phyloP scores from a whole-genome alignment of 2,113 vertebrate species.

The Apteryx mantelli region DNA sequence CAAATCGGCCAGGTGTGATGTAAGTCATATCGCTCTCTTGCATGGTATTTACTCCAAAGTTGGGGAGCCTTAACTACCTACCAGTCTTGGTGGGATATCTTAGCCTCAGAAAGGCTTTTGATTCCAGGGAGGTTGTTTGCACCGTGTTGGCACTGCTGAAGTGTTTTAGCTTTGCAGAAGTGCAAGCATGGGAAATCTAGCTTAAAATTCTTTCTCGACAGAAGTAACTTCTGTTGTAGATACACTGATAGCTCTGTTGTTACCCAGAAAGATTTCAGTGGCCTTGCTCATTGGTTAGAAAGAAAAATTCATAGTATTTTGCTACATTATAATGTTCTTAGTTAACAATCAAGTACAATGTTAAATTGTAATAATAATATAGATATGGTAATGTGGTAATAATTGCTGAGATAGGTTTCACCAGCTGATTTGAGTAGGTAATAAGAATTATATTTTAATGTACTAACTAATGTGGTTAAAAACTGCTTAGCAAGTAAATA shows the following conservation, averaged over 20 bases:
- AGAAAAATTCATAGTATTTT: not conserved
- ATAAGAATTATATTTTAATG: slow-evolving; percentile 22
- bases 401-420: not conserved
- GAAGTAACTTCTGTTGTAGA: not conserved
- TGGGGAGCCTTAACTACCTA: not conserved
- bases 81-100: not conserved
- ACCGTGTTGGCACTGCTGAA: not conserved
- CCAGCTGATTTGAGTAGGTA: not conserved
- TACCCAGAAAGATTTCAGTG: not conserved
- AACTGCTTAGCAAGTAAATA: not conserved
- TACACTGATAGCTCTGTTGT: not conserved
- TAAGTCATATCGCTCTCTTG: too few species aligned
- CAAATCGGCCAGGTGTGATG: not conserved
- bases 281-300: not conserved
- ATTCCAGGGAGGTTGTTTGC: too few species aligned
- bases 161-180: not conserved
- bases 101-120: not conserved
- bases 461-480: not conserved
- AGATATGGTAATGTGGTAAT: not conserved
- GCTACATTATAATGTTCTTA: not conserved
- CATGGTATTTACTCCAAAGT: not conserved
- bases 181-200: not conserved
- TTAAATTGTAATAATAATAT: not conserved
- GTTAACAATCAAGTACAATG: not conserved
- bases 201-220: not conserved